Conservation (phyloP, 1,140 invertebrate genomes). For the Macrosteles quadrilineatus region DNA sequence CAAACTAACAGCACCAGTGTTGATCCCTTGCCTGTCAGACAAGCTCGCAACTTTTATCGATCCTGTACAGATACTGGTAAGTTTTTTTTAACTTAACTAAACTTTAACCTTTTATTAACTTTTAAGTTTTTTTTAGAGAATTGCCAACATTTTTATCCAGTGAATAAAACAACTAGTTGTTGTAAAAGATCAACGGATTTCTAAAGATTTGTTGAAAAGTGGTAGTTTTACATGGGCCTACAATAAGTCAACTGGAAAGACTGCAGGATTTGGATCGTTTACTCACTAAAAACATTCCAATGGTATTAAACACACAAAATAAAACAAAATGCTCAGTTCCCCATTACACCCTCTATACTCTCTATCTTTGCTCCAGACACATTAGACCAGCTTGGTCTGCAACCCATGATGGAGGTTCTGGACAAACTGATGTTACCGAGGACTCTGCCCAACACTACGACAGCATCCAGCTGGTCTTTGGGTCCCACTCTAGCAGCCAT, state of each 20-base stretch:
- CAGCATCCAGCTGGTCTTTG: constrained; percentile 32
- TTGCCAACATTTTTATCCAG: too few relatives aligned
- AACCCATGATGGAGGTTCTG: constrained; percentile 38
- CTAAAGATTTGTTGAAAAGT: too few relatives aligned
- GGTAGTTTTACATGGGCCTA: too few relatives aligned
- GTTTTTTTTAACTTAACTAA: too few relatives aligned
- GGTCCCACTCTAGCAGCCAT: constrained; percentile 37
- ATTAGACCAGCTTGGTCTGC: constrained; percentile 36
- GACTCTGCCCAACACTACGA: constrained; percentile 23
- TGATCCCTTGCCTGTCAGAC: constrained; percentile 56
- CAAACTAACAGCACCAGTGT: constrained; percentile 53
- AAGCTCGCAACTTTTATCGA: constrained; percentile 61
- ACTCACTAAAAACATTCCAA: not conserved
- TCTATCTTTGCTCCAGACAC: constrained; percentile 32
- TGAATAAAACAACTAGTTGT: too few relatives aligned
- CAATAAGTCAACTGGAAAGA: too few relatives aligned
- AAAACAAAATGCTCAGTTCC: too few relatives aligned
- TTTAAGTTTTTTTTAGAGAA: too few relatives aligned
- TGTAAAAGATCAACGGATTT: too few relatives aligned
- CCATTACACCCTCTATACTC: not conserved
- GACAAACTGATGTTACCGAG: constrained; percentile 33
- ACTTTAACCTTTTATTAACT: too few relatives aligned
- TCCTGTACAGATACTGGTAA: constrained; percentile 66
- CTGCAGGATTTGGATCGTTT: too few relatives aligned
- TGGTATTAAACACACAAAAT: not conserved